Evolutionary conservation across 2,113 vertebrate species (phyloP), one percentile per base, ranked within the genome.

Genomic region (Pterocles gutturalis): DNA sequence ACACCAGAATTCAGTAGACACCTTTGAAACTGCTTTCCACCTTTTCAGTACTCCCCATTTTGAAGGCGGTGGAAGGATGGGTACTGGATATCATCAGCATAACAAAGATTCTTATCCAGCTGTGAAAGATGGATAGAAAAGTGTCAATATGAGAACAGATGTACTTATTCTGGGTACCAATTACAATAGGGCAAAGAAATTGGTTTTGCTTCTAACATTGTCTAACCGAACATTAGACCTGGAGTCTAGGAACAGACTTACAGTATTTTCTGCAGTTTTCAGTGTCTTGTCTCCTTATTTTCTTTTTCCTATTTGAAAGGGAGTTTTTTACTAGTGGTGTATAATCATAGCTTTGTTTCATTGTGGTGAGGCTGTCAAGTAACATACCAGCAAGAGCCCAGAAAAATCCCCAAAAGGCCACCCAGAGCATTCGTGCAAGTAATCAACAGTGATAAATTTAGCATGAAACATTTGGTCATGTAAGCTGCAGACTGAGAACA

Each of bases 371-470:
- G 46, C 83, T 93, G 85, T 94, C 78, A 83, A 95, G 48, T 45
- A 82, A 66, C 82, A 90, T 24, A 81, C 33, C 77, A 92, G 53
- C 58, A 80, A 34, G 90, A 91, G 77, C 58, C 76, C 89, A 67
- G 57, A 94, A 93, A 92, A 89, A 89, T 72, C 90, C 91, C 87
- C 71, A 13, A 49, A 92, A 90, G 90, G 49, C 93, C 62, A 80
- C 54, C 54, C 84, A 3, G 21, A 90, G 78, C 93, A 83, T 77
- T 86, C 1, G 2, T 88, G 95, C 85, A 83, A 92, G 72, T 93
- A 92, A 95, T 96, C 78, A 81, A 48, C 75, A 83, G 72, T 38
- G 79, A 94, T 95, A 95, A 94, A 96, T 90, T 91, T 93, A 95
- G 87, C 81, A 83, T 43, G 53, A 91, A 95, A 86, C 79, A 87